Percentiles rank a stretch among this genome's conserved stretches.
These are phyloP conservation scores for Amphipoea lucens DNA, from an alignment of 2,888 invertebrate genomes.

Conservation along the genomic window DNA sequence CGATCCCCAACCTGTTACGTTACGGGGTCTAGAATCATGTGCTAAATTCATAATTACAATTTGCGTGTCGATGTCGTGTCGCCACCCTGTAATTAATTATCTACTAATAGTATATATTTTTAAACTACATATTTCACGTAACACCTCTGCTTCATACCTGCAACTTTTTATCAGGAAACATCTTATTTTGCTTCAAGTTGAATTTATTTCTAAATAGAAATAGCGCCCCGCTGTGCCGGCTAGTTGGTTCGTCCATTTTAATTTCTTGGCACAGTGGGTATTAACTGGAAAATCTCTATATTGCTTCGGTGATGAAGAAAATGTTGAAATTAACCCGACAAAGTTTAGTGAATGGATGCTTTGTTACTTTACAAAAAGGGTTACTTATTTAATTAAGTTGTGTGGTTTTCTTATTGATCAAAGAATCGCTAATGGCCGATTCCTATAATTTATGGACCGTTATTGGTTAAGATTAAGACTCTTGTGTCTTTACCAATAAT, in stretches of 20 bases:
- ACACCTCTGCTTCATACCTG: neutral
- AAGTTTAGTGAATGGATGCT: neutral
- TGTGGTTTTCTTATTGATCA: neutral
- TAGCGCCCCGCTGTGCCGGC: slow-evolving; percentile 43
- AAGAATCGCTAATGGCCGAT: too few relatives aligned
- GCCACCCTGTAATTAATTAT: too few relatives aligned
- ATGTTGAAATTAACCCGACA: slow-evolving; percentile 1
- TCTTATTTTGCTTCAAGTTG: neutral
- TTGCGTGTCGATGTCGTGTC: too few relatives aligned
- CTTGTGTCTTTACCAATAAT: neutral
- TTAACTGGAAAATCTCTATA: slow-evolving; percentile 24
- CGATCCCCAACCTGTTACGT: too few relatives aligned
- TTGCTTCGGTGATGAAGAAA: neutral
- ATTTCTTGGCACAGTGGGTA: slow-evolving; percentile 26
- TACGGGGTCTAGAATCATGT: too few relatives aligned
- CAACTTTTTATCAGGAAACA: neutral
- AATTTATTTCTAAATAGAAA: slow-evolving; percentile 56
- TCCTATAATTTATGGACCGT: too few relatives aligned
- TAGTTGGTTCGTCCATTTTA: slow-evolving; percentile 17
- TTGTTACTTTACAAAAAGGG: neutral
- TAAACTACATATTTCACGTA: neutral
- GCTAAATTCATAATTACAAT: too few relatives aligned
- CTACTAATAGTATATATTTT: too few relatives aligned
- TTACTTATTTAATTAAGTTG: too few relatives aligned
- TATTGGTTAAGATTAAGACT: too few relatives aligned